Evolutionary conservation across 2,113 vertebrate genomes (phyloP), one percentile per base, ranked within the genome.

Genomic region (Pyxicephalus adspersus): DNA sequence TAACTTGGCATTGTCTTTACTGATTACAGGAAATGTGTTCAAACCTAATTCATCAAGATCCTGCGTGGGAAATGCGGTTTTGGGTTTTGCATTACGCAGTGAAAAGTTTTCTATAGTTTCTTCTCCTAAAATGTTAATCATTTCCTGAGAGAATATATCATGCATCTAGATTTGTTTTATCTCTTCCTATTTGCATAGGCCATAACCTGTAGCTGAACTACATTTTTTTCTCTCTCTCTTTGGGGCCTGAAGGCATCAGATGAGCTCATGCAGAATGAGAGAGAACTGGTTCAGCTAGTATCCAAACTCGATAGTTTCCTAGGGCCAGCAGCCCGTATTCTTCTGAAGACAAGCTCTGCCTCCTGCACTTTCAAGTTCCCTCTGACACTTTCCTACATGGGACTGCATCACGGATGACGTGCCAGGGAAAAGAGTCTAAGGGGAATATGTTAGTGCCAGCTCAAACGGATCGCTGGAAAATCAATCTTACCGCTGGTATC

Each of bases 271-370:
- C 7, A 75, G 83, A 76, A 83, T 57, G 20, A 60, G 23, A 74
- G 23, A 84, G 83, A 51, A 84, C 52, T 66, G 80, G 57, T 25
- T 86, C 63, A 83, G 16, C 82, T 87, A 84, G 83, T 72, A 78
- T 77, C 64, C 84, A 78, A 83, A 71, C 55, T 51, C 80, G 64
- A 77, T 85, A 73, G 29, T 68, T 60, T 84, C 64, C 85, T 6
- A 76, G 85, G 83, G 70, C 26, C 64, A 83, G 84, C 84, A 75
- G 57, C 66, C 68, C 85, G 81, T 77, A 86, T 86, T 71, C 66
- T 80, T 84, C 23, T 51, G 65, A 84, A 50, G 22, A 7, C 77
- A 25, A 55, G 2, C 58, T 76, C 78, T 80, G 58, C 31, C 73
- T 76, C 57, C 25, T 26, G 19, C 15, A 51, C 76, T 66, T 51